phyloP scores from a whole-genome alignment of 2,888 invertebrate genomes.

The Agriopis marginaria region DNA sequence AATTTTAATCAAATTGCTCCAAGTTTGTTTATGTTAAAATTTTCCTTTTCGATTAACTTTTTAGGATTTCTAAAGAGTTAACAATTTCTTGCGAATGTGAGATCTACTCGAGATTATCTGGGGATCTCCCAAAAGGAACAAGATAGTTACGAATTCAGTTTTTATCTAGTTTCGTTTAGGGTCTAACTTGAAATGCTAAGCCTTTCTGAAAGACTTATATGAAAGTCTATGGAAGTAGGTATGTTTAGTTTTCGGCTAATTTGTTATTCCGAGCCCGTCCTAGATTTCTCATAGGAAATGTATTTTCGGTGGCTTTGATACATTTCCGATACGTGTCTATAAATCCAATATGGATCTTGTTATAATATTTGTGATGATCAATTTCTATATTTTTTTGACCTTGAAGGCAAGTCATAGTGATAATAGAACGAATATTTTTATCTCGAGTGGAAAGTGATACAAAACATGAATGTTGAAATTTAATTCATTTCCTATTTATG shows the following conservation, averaged over 20 bases:
- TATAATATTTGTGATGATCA: conserved; percentile 24
- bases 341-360: conserved; percentile 37
- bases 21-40: too few relatives aligned
- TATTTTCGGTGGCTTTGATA: conserved; percentile 23
- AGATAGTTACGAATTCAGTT: conserved; percentile 12
- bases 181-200: conserved; percentile 29
- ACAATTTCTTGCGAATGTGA: conserved; percentile 14
- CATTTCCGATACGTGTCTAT: conserved; percentile 31
- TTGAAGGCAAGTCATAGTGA: neutral
- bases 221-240: neutral
- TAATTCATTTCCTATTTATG: too few relatives aligned
- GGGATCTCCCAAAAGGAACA: conserved; percentile 13
- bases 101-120: conserved; percentile 4
- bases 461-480: neutral
- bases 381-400: conserved; percentile 28
- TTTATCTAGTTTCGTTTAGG: conserved; percentile 23
- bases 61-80: neutral
- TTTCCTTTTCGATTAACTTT: neutral
- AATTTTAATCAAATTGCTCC: too few relatives aligned
- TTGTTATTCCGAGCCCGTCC: conserved; percentile 29
- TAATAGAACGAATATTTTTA: neutral
- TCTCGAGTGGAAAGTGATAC: neutral
- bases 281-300: conserved; percentile 21
- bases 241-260: conserved; percentile 15
- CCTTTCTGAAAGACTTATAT: neutral